These are phyloP conservation scores for Pristionchus entomophagus DNA, from an alignment of 2,888 invertebrate genomes.

Conservation along the genomic window DNA sequence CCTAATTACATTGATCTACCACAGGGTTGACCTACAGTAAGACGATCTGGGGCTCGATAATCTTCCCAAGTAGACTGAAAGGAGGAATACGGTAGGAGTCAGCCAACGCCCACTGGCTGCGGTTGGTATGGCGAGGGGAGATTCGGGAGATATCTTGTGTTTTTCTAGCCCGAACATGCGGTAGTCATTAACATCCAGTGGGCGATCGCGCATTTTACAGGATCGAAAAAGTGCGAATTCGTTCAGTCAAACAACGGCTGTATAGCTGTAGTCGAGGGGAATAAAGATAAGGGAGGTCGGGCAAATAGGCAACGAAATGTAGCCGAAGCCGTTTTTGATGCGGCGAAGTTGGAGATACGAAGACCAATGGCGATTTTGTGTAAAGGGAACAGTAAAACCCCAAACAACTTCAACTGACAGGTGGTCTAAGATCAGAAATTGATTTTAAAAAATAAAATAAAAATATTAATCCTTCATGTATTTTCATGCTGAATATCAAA, in stretches of 20 bases:
- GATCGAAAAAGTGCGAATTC: too few species aligned
- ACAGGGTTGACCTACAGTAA: too few species aligned
- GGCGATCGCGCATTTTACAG: neutral
- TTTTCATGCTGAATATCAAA: too few species aligned
- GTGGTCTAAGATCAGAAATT: too few species aligned
- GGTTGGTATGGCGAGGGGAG: neutral
- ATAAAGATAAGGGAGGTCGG: neutral
- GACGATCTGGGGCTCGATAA: too few species aligned
- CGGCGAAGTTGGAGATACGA: too few species aligned
- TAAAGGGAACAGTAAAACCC: too few species aligned
- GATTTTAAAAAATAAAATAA: too few species aligned
- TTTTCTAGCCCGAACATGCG: neutral
- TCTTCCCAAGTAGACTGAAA: neutral
- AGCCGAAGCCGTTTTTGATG: neutral
- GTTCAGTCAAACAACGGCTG: too few species aligned
- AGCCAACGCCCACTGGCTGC: neutral
- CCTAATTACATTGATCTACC: constrained; percentile 3
- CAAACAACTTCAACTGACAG: too few species aligned
- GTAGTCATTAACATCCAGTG: neutral
- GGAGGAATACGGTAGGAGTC: neutral
- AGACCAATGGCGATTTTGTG: neutral
- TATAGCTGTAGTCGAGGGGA: neutral
- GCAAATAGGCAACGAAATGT: neutral
- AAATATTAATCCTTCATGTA: too few species aligned
- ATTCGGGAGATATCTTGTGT: neutral